Conservation (phyloP, 2,113 vertebrate species). For the Hemichromis elongatus region DNA sequence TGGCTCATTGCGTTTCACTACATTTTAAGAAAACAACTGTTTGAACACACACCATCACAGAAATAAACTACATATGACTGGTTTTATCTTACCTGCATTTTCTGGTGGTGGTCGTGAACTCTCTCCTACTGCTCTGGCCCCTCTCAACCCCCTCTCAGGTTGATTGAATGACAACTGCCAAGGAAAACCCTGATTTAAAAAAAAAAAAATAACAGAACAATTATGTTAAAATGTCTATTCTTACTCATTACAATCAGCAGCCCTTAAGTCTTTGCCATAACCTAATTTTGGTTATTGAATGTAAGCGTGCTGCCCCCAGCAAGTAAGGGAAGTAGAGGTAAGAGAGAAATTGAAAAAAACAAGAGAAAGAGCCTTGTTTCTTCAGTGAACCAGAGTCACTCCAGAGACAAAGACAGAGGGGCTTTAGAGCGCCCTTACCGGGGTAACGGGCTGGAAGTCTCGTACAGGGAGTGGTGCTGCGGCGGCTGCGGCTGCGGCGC, state of each 20-base stretch:
- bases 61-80: background rate
- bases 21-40: background rate
- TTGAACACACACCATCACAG: background rate
- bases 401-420: conserved; percentile 41
- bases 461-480: conserved; percentile 69
- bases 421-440: conserved; percentile 63
- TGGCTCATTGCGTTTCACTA: background rate
- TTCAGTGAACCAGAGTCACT: conserved; percentile 42
- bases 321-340: background rate
- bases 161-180: conserved; percentile 85
- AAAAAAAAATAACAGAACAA: background rate
- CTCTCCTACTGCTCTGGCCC: conserved; percentile 75
- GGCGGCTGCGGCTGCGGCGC: conserved; percentile 49
- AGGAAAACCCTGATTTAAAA: conserved; percentile 77
- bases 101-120: conserved; percentile 78
- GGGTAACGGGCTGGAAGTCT: conserved; percentile 80
- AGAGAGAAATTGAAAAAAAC: background rate
- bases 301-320: background rate
- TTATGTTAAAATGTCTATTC: background rate
- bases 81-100: conserved; percentile 76
- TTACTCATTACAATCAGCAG: background rate
- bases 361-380: conserved; percentile 37
- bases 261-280: background rate
- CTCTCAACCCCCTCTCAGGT: conserved; percentile 52
- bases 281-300: background rate